Base-by-base conservation (phyloP, 2,888 invertebrate genomes). In the Gymnocheta viridis region DNA sequence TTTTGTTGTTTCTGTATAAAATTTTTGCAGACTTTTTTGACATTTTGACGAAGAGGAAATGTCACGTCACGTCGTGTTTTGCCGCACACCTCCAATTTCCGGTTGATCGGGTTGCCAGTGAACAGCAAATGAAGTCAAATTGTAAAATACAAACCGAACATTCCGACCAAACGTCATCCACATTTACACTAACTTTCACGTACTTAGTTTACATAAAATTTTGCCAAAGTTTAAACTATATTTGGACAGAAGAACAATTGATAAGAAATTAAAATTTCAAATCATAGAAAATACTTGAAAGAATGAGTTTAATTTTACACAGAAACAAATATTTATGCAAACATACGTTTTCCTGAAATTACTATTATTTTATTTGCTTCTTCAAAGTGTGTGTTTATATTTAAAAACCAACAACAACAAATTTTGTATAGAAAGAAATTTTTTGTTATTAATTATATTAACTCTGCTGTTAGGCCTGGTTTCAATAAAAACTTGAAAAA, bases 81-180 rank as follows among this genome's bases (percentile, higher is more conserved):
- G 91, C 91, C 91, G 89, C 91, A 91, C 92, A 92, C 91, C 91
- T 91, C 91, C 91, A 91, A 91, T 91, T 91, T 91, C 91, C 86
- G 87, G 87, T 87, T 86, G 86, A 87, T 82, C 85, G 86, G 86
- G 85, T 81, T 86, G 86, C 86, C 86, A 85, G 80, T 76, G 80
- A 49, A 82, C 66, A 66, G 85, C 79, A 82, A 79, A 77, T 82
- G 82, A 85, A 86, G 86, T 85, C 85, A 86, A 85, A 86, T 85
- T 83, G 84, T 62, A 84, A 84, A 77, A 77, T 81, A 84, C 84
- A 84, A 81, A 81, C 84, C 84, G 74, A 84, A 81, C 77, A 81
- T 80, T 72, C 83, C 83, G 80, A 80, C 83, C 83, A 84, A 84
- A 84, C 84, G 84, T 81, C 81, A 84, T 84, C 81, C 81, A 84